Base-by-base conservation (phyloP, 30 jellyfish, hydroid and myxozoan genomes). In the Cassiopea andromeda region DNA sequence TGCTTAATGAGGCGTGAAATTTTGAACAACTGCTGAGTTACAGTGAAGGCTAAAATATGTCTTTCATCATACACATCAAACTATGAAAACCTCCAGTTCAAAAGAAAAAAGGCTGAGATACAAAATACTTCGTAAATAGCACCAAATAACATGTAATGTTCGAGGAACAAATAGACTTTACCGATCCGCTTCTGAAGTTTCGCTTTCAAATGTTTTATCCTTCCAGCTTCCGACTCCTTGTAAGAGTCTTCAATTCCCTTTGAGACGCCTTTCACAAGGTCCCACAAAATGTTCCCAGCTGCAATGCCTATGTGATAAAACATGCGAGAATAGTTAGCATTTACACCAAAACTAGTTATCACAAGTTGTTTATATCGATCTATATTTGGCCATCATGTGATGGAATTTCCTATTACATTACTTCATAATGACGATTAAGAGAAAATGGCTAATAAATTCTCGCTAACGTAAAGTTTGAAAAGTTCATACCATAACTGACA, bases 221-320 rank as follows among this genome's bases (percentile, higher is more conserved):
- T 66, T 27, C 78, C 75, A 1, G 27, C 82, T 10, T 48, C 54
- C 73, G 73, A 73, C 48, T 81, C 49, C 49, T 81, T 81, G 82
- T 9, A 67, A 1, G 90, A 78, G 47, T 81, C 90, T 48, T 61
- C 81, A 5, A 81, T 66, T 43, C 90, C 90, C 44, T 81, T 82
- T 2, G 90, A 81, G 67, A 81, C 80, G 46, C 90, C 90, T 46
- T 66, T 81, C 15, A 70, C 69, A 2, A 70, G 12, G 45, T 81
- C 82, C 54, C 70, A 60, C 46, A 81, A 7, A 60, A 73, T 27
- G 58, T 81, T 81, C 6, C 82, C 90, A 66, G 73, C 73, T 61
- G 75, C 81, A 47, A 67, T n/a, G 54, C 80, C 73, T 61, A 19
- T 4, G 38, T 14, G 12, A 10, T 3, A 54, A 54, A 54, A 0